Percentiles rank a stretch among this genome's conserved stretches.
Evolutionary conservation across 2,797 vertebrate species (phyloP).

Genomic region (Cyprinodon diabolis): DNA sequence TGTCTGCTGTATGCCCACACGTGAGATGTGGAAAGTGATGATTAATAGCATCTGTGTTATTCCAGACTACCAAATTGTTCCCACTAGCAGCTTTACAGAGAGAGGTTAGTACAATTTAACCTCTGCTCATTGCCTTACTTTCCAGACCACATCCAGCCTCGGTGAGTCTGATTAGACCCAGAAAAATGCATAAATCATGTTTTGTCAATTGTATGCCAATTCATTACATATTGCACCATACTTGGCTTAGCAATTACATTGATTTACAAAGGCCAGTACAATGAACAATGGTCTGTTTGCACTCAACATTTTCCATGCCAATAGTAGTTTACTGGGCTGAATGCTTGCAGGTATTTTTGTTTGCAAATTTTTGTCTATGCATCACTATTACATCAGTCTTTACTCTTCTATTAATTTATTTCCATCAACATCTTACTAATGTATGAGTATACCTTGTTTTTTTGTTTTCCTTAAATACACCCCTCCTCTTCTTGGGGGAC

Average conservation of each 20-base stretch:
- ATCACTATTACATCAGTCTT: constrained; percentile 21
- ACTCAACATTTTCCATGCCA: constrained; percentile 26
- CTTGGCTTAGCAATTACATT: constrained; percentile 48
- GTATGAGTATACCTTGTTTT: constrained; percentile 30
- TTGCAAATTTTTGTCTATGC: neutral
- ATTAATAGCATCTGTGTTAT: constrained; percentile 76
- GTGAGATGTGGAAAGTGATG: constrained; percentile 47
- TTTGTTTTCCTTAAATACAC: constrained; percentile 21
- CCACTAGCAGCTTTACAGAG: constrained; percentile 60
- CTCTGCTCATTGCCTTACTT: constrained; percentile 52
- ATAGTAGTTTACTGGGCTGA: constrained; percentile 33
- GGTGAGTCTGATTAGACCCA: constrained; percentile 61
- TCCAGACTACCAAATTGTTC: constrained; percentile 65
- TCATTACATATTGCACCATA: constrained; percentile 62
- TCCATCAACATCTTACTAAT: constrained; percentile 26
- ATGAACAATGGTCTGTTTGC: constrained; percentile 52
- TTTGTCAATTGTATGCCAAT: constrained; percentile 70
- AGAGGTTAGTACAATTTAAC: constrained; percentile 76
- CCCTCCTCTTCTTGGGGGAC: constrained; percentile 40
- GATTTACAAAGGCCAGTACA: constrained; percentile 47
- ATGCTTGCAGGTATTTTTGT: neutral
- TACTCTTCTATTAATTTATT: constrained; percentile 8
- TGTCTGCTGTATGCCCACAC: constrained; percentile 18
- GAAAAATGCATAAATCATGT: constrained; percentile 78
- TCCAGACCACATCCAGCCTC: constrained; percentile 31